Conservation (phyloP, 2,113 vertebrate species). For the Pampusana beccarii region DNA sequence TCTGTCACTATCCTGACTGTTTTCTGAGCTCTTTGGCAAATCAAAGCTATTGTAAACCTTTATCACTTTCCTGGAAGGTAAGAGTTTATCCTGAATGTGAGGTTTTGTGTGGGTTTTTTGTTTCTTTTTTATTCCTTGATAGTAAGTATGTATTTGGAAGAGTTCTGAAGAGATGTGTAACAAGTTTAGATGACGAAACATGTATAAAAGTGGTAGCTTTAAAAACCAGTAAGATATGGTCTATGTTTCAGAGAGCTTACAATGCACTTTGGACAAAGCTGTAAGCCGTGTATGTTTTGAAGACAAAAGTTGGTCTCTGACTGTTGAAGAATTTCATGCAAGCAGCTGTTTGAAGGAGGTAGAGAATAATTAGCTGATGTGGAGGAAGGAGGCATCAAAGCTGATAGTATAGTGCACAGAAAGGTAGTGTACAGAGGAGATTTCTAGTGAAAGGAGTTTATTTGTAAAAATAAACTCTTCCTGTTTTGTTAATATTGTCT, state of each 20-base stretch:
- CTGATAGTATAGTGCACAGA: neutral
- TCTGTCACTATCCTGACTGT: neutral
- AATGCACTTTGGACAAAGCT: neutral
- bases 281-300: neutral
- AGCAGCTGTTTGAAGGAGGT: slow-evolving; percentile 36
- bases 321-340: neutral
- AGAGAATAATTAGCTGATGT: slow-evolving; percentile 33
- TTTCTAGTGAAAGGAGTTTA: slow-evolving; percentile 12
- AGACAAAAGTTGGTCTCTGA: neutral
- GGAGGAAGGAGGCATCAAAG: slow-evolving; percentile 28
- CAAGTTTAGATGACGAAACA: neutral
- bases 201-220: neutral
- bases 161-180: neutral
- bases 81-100: neutral
- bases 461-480: slow-evolving; percentile 8
- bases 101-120: neutral
- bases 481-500: slow-evolving; percentile 1
- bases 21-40: neutral
- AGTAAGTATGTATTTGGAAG: neutral
- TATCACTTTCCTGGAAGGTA: neutral
- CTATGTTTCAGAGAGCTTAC: neutral
- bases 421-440: neutral
- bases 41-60: neutral
- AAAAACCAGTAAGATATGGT: neutral
- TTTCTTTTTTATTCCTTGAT: neutral